These are phyloP conservation scores for Tricholaema leucomelas DNA, from an alignment of 2,113 vertebrate genomes.

Conservation along the genomic window DNA sequence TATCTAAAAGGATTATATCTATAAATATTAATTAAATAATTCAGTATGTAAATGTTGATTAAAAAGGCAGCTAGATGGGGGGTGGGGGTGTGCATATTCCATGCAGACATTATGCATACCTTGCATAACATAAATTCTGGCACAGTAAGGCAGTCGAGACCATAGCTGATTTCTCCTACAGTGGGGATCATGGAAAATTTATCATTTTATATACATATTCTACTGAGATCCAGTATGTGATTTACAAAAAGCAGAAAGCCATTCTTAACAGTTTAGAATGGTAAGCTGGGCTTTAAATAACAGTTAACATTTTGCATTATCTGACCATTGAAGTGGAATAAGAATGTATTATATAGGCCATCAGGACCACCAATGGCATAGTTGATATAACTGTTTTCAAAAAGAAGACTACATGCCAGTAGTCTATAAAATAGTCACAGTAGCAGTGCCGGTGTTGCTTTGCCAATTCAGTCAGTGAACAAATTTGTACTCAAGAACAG, in stretches of 20 bases:
- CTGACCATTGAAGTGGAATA: neutral
- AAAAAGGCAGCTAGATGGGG: neutral
- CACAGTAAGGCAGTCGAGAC: neutral
- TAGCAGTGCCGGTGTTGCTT: neutral
- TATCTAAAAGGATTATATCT: constrained; percentile 2
- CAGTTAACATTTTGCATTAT: neutral
- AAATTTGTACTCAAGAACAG: neutral
- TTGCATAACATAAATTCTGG: neutral
- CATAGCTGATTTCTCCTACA: neutral
- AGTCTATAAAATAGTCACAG: neutral
- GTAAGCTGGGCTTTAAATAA: neutral
- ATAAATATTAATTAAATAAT: neutral
- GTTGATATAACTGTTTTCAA: neutral
- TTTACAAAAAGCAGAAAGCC: neutral
- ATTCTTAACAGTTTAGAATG: neutral
- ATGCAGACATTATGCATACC: neutral
- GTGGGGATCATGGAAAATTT: neutral
- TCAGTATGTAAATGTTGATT: neutral
- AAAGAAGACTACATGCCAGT: neutral
- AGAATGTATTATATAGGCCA: neutral
- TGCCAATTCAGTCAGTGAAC: neutral
- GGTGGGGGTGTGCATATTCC: neutral
- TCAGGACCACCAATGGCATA: neutral
- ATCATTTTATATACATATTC: neutral
- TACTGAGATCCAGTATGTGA: neutral